Evolutionary conservation across 1,140 invertebrate genomes (phyloP).

Genomic region (Rhysida immarginata): DNA sequence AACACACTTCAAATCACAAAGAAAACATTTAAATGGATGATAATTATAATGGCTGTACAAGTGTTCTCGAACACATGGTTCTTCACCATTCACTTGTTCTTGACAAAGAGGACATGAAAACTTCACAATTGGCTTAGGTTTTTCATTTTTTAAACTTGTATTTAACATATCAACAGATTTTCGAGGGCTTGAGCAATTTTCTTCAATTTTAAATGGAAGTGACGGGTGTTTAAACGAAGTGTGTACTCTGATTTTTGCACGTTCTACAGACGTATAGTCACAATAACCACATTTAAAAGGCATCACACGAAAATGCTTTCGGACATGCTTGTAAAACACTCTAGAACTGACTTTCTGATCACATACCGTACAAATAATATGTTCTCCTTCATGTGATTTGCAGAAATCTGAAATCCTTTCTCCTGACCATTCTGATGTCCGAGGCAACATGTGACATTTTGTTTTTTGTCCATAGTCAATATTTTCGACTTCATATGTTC

Average conservation of each 20-base stretch:
- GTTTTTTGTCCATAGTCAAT: no score
- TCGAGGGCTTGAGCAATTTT: not conserved
- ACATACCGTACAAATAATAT: slow-evolving; percentile 7
- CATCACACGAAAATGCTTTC: slow-evolving; percentile 10
- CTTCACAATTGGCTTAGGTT: no score
- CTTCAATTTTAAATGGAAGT: slow-evolving; percentile 8
- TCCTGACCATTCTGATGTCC: not conserved
- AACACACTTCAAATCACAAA: slow-evolving; percentile 7
- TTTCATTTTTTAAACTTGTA: no score
- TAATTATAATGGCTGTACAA: slow-evolving; percentile 13
- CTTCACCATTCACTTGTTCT: not conserved
- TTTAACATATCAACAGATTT: not conserved
- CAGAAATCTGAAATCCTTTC: slow-evolving; percentile 2
- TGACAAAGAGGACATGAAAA: slow-evolving; percentile 12
- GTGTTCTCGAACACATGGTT: slow-evolving; percentile 2
- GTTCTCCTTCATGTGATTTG: not conserved
- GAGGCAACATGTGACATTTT: not conserved
- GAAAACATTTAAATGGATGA: slow-evolving; percentile 10
- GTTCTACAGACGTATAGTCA: slow-evolving; percentile 11
- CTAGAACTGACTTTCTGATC: slow-evolving; percentile 3
- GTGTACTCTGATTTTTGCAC: slow-evolving; percentile 14
- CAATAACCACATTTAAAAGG: slow-evolving; percentile 14
- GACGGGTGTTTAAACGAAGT: slow-evolving; percentile 10
- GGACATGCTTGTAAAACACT: slow-evolving; percentile 13
- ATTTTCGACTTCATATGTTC: no score